phyloP scores from a whole-genome alignment of 2,888 invertebrate genomes.

The Epirrhoe alternata region DNA sequence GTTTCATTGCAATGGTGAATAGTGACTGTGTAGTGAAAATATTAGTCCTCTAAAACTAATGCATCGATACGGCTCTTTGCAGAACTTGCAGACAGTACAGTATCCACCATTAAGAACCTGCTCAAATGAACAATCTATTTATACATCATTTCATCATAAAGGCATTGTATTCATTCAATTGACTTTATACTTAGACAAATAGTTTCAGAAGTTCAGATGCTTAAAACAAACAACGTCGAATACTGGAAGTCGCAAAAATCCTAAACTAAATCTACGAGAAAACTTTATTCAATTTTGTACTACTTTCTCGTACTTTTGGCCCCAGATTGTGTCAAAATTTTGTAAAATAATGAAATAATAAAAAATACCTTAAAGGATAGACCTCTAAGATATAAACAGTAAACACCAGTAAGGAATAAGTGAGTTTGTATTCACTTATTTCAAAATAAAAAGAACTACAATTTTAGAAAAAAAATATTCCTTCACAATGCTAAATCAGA shows the following conservation, averaged over 20 bases:
- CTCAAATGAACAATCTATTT: conserved; percentile 3
- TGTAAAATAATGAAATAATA: conserved; percentile 24
- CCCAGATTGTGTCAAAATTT: conserved; percentile 70
- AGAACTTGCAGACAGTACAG: neutral
- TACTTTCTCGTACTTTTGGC: conserved; percentile 78
- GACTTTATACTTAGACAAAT: conserved; percentile 13
- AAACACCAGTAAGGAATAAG: conserved; percentile 9
- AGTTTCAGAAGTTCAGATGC: conserved; percentile 18
- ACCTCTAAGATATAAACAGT: conserved; percentile 10
- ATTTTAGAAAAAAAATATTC: conserved; percentile 46
- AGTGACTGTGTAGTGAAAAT: neutral
- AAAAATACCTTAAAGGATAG: neutral
- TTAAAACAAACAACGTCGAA: conserved; percentile 32
- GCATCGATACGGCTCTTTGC: neutral
- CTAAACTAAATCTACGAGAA: conserved; percentile 76
- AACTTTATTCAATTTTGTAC: conserved; percentile 74
- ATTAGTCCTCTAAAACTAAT: neutral
- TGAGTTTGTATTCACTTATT: conserved; percentile 1
- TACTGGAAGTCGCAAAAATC: conserved; percentile 55
- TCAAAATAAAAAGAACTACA: conserved; percentile 31
- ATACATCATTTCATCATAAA: conserved; percentile 4
- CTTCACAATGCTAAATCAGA: conserved; percentile 47
- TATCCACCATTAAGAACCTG: conserved; percentile 5
- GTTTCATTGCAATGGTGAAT: conserved; percentile 12
- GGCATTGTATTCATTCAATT: conserved; percentile 9